A percentile compares a stretch with the other conserved stretches of the same genome.
Conservation (phyloP, 2,797 vertebrate species). For the Malacoraja senta region DNA sequence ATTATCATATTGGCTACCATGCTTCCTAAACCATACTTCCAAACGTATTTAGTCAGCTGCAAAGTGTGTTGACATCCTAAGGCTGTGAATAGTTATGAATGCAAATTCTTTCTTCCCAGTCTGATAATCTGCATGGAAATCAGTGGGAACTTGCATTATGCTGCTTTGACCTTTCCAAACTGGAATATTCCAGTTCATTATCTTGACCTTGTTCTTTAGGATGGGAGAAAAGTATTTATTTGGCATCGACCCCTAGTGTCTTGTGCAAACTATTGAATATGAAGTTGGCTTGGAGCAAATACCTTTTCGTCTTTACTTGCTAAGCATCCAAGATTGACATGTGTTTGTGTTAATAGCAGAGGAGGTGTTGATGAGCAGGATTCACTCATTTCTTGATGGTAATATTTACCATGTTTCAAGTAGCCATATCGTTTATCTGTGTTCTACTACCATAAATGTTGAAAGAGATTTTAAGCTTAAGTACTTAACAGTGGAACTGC, state of each 20-base stretch:
- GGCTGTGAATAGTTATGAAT: not conserved
- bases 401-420: not conserved
- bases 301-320: not conserved
- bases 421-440: not conserved
- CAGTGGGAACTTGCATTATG: not conserved
- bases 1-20: not conserved
- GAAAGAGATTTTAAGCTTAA: not conserved
- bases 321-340: not conserved
- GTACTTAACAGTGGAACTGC: not conserved
- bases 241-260: not conserved
- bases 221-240: not conserved
- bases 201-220: not conserved
- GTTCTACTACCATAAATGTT: not conserved
- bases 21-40: too few species aligned
- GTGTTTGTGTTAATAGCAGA: not conserved
- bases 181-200: slow-evolving; percentile 13
- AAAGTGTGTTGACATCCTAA: not conserved
- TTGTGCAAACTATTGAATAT: not conserved
- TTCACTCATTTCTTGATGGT: not conserved
- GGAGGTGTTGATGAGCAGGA: not conserved
- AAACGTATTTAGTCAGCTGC: not conserved
- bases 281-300: not conserved
- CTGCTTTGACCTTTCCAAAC: not conserved
- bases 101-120: not conserved
- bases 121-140: not conserved